Conservation (phyloP, 2,113 vertebrate species). For the Tenrec ecaudatus region DNA sequence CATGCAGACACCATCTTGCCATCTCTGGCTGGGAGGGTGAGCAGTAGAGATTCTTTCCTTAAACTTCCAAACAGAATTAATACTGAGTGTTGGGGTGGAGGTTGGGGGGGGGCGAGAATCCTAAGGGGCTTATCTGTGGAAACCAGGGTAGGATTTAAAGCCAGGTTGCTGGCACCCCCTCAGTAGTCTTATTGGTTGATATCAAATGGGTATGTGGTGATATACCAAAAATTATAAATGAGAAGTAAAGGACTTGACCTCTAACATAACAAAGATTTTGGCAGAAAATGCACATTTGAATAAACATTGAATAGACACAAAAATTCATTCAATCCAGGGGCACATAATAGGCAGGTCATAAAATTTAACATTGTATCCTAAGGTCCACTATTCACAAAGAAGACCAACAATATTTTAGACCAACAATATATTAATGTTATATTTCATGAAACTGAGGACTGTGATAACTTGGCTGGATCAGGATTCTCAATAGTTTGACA, state of each 20-base stretch:
- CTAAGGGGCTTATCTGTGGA: not conserved
- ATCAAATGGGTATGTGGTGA: not conserved
- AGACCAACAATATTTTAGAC: not conserved
- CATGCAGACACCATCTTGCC: not conserved
- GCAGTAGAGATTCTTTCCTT: not conserved
- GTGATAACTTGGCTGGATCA: too few species aligned
- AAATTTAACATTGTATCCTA: not conserved
- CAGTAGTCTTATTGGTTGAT: not conserved
- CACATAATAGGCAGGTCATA: not conserved
- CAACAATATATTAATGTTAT: not conserved
- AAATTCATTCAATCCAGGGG: not conserved
- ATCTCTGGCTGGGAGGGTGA: not conserved
- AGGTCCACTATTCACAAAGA: not conserved
- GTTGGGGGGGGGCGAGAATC: too few species aligned
- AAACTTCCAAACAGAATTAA: not conserved
- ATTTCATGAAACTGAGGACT: constrained; percentile 16
- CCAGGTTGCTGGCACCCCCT: not conserved
- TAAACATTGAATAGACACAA: not conserved
- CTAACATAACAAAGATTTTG: not conserved
- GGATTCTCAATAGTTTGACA: too few species aligned
- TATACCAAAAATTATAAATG: not conserved
- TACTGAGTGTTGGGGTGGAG: too few species aligned
- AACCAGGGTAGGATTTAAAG: not conserved
- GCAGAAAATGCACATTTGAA: not conserved
- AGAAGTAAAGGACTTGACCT: not conserved